phyloP scores from a whole-genome alignment of 2,797 vertebrate species.

The Clarias laeviceps region DNA sequence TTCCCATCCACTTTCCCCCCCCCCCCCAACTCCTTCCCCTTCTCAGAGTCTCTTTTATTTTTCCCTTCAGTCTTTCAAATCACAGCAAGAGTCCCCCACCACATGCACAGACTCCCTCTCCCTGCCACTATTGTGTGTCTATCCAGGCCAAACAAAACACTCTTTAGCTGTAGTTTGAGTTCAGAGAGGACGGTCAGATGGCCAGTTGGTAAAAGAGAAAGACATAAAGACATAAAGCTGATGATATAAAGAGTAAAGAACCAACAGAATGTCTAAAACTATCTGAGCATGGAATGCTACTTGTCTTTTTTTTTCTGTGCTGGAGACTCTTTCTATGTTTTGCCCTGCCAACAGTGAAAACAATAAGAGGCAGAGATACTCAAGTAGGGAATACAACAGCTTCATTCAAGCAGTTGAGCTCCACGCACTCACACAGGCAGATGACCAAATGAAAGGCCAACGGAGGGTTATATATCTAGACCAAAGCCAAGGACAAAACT shows the following conservation, averaged over 20 bases:
- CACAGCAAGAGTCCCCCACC: slow-evolving; percentile 39
- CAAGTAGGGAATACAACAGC: slow-evolving; percentile 51
- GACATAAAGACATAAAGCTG: slow-evolving; percentile 35
- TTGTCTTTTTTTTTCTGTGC: slow-evolving; percentile 55
- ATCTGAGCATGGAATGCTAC: slow-evolving; percentile 44
- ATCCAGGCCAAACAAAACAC: slow-evolving; percentile 51
- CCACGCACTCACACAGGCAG: slow-evolving; percentile 49
- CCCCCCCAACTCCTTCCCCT: not conserved
- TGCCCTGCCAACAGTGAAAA: slow-evolving; percentile 53
- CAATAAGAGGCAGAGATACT: slow-evolving; percentile 53
- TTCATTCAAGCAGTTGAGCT: slow-evolving; percentile 53
- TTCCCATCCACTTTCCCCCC: not conserved
- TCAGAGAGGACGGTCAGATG: slow-evolving; percentile 29
- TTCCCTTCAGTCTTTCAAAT: slow-evolving; percentile 50
- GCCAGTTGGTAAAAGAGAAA: slow-evolving; percentile 7
- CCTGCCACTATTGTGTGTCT: slow-evolving; percentile 48
- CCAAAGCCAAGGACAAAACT: slow-evolving; percentile 29
- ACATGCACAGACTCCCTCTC: slow-evolving; percentile 23
- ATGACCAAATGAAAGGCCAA: slow-evolving; percentile 49
- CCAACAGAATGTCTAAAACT: slow-evolving; percentile 11
- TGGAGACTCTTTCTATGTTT: slow-evolving; percentile 44
- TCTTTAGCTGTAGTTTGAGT: slow-evolving; percentile 46
- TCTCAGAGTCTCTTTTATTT: slow-evolving; percentile 16
- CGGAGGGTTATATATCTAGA: slow-evolving; percentile 46
- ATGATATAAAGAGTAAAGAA: slow-evolving; percentile 46